These are phyloP conservation scores for Drosophila paucipuncta DNA, from an alignment of 2,888 invertebrate species.

Conservation along the genomic window DNA sequence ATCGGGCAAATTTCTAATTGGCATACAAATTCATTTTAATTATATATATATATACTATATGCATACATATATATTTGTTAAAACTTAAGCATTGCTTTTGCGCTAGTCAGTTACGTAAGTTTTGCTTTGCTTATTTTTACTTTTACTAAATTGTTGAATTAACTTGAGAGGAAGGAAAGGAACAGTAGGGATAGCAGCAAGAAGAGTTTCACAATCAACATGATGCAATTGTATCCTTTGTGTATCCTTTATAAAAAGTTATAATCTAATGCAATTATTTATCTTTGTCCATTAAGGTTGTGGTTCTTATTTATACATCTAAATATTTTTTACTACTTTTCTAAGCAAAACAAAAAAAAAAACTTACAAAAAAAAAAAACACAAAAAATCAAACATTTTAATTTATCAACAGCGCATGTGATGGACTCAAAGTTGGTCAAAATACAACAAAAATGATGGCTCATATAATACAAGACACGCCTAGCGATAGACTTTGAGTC, in stretches of 20 bases:
- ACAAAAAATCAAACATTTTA: constrained; percentile 56
- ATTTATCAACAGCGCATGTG: constrained; percentile 80
- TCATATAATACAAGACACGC: constrained; percentile 45
- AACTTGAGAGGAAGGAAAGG: not conserved
- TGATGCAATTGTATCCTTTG: constrained; percentile 17
- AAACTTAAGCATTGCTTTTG: constrained; percentile 56
- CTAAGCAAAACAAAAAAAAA: constrained; percentile 50
- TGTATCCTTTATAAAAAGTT: constrained; percentile 53
- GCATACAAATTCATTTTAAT: constrained; percentile 41
- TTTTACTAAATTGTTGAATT: constrained; percentile 46
- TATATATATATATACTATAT: constrained; percentile 9
- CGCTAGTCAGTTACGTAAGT: constrained; percentile 66
- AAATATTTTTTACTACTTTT: constrained; percentile 66
- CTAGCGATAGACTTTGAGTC: constrained; percentile 56
- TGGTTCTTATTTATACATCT: constrained; percentile 80
- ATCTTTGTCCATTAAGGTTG: constrained; percentile 81
- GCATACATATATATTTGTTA: constrained; percentile 9
- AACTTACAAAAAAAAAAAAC: constrained; percentile 1
- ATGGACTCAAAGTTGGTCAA: constrained; percentile 65
- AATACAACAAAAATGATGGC: constrained; percentile 5
- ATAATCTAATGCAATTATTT: constrained; percentile 67
- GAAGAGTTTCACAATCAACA: constrained; percentile 39
- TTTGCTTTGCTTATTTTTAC: constrained; percentile 47
- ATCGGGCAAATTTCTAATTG: constrained; percentile 54
- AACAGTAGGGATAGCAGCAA: not conserved